phyloP scores from a whole-genome alignment of 2,113 vertebrate genomes.

The Trematomus loennbergii region DNA sequence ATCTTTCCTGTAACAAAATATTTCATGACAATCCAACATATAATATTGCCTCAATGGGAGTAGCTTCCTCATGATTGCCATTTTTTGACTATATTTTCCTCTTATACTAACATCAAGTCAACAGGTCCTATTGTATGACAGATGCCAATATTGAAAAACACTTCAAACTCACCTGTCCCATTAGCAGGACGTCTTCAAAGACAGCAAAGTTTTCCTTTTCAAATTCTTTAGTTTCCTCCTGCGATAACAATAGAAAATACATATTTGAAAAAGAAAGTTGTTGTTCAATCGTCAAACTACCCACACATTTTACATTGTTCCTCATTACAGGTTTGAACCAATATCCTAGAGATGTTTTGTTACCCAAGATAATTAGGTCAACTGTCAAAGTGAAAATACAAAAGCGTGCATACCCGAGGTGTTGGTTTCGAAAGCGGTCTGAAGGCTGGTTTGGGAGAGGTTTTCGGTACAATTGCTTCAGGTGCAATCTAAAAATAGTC shows the following conservation, averaged over 20 bases:
- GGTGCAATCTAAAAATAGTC: slow-evolving; percentile 26
- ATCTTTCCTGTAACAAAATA: slow-evolving; percentile 73
- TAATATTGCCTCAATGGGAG: too few relatives aligned
- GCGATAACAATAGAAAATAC: not conserved
- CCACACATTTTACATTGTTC: not conserved
- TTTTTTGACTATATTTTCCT: not conserved
- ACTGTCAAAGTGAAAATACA: not conserved
- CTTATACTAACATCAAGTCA: not conserved
- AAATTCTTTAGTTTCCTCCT: slow-evolving; percentile 56
- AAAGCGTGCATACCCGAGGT: slow-evolving; percentile 20
- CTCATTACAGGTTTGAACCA: not conserved
- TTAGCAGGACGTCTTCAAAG: slow-evolving; percentile 77
- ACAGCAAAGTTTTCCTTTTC: slow-evolving; percentile 24
- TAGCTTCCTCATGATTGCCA: not conserved
- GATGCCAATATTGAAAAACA: not conserved
- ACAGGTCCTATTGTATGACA: not conserved
- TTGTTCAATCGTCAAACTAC: not conserved
- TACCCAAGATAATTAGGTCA: not conserved
- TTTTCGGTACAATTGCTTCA: slow-evolving; percentile 3
- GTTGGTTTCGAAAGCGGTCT: slow-evolving; percentile 20
- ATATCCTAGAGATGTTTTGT: not conserved
- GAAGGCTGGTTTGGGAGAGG: not conserved
- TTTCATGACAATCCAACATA: too few relatives aligned
- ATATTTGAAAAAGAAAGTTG: not conserved
- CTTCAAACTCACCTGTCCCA: slow-evolving; percentile 74